phyloP scores from a whole-genome alignment of 2,888 invertebrate species.

The Alitta virens region DNA sequence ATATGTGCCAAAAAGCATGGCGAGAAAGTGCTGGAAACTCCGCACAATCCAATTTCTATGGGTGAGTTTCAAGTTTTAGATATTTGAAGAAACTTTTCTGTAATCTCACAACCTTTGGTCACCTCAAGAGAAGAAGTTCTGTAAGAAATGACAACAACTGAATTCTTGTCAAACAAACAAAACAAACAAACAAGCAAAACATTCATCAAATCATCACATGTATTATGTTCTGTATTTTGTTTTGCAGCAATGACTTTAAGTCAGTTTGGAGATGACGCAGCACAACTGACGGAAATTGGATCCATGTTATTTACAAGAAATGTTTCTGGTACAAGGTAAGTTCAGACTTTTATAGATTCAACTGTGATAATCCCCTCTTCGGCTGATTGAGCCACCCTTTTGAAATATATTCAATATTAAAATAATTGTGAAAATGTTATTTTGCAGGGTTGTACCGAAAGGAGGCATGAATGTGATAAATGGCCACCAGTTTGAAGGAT shows the following conservation, averaged over 20 bases:
- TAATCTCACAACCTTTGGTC: too few relatives aligned
- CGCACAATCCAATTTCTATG: constrained; percentile 72
- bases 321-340: constrained; percentile 70
- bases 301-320: constrained; percentile 33
- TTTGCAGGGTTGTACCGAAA: constrained; percentile 54
- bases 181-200: too few relatives aligned
- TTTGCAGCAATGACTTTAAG: constrained; percentile 47
- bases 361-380: background rate
- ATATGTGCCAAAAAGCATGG: constrained; percentile 63
- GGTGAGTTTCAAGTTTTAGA: too few relatives aligned
- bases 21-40: constrained; percentile 65
- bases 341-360: background rate
- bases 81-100: too few relatives aligned
- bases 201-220: too few relatives aligned
- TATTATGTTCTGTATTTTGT: too few relatives aligned
- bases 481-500: constrained; percentile 60
- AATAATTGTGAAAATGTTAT: too few relatives aligned
- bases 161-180: too few relatives aligned
- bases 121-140: too few relatives aligned
- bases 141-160: too few relatives aligned
- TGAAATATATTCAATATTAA: too few relatives aligned
- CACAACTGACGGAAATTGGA: constrained; percentile 27
- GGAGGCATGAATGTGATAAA: constrained; percentile 36
- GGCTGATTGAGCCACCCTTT: too few relatives aligned
- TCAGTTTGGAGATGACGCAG: constrained; percentile 17